Evolutionary conservation across 2,113 vertebrate genomes (phyloP).

Genomic region (Prinia subflava): DNA sequence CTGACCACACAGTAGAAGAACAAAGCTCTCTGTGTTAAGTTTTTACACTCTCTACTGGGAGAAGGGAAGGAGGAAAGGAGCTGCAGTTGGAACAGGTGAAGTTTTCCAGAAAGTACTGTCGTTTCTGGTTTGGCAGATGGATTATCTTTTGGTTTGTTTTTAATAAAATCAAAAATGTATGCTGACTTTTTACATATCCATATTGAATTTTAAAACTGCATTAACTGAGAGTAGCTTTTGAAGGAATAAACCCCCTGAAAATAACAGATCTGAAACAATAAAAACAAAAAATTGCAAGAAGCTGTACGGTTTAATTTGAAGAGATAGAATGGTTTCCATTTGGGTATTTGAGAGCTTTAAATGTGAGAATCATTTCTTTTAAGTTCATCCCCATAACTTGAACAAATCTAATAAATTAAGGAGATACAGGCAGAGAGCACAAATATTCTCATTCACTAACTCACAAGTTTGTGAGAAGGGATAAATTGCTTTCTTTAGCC

Average conservation of each 20-base stretch:
- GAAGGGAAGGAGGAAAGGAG: not conserved
- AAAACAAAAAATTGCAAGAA: not conserved
- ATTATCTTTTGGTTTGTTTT: not conserved
- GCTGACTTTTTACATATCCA: not conserved
- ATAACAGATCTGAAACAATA: not conserved
- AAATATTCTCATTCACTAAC: not conserved
- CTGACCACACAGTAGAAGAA: not conserved
- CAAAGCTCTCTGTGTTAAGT: not conserved
- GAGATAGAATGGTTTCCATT: not conserved
- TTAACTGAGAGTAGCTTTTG: not conserved
- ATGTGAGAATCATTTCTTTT: not conserved
- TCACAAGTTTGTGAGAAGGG: not conserved
- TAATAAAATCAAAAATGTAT: not conserved
- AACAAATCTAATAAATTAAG: not conserved
- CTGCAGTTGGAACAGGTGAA: not conserved
- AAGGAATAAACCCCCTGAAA: not conserved
- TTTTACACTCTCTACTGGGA: rapidly evolving
- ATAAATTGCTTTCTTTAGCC: not conserved
- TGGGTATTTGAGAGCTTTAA: not conserved
- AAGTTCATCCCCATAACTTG: not conserved
- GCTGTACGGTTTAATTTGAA: not conserved
- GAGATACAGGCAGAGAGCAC: not conserved
- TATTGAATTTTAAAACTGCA: not conserved
- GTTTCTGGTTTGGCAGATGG: not conserved
- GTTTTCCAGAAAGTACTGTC: not conserved